Base-by-base conservation (phyloP, 2,113 vertebrate species). In the Hylia prasina region DNA sequence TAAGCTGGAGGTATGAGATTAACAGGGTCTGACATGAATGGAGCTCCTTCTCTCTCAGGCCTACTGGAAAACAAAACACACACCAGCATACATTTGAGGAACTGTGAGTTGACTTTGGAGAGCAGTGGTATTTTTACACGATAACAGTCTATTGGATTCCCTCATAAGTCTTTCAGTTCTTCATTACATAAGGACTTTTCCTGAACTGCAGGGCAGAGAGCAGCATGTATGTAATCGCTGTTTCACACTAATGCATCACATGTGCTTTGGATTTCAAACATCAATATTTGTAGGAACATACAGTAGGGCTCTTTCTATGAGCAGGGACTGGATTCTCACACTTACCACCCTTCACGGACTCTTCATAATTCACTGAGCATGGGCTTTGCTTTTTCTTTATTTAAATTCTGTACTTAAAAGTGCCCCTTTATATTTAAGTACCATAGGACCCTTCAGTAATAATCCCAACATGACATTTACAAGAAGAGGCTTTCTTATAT, bases 61-160 rank as follows among this genome's bases (percentile, higher is more conserved):
- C 85, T 92, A 3, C 82, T 96, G 96, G 96, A 97, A 97, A 97
- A 97, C 96, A 96, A 97, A 97, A 97, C 90, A 97, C 81, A 96
- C 86, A 94, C 94, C 16, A 0, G 89, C 93, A 95, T 95, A 95
- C 83, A 95, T 96, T 96, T 95, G 96, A 96, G 96, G 94, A 93
- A 64, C 96, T 95, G 96, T 70, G 91, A 96, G 96, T 97, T 97
- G 96, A 96, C 91, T 96, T 97, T 97, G 96, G 96, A 97, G 92
- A 79, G 95, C 69, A 25, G 56, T 93, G 94, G 61, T 96, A 94
- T 96, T 97, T 97, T 96, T 96, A 93, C 96, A 97, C 96, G 86
- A 97, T 96, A 97, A 96, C 95, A 96, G 95, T 95, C 95, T 88
- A 72, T 93, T 95, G 96, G 96, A 96, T 96, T 96, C 95, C 86